These are phyloP conservation scores for Cephus nigrinus DNA, from an alignment of 2,888 invertebrate species.

Conservation along the genomic window DNA sequence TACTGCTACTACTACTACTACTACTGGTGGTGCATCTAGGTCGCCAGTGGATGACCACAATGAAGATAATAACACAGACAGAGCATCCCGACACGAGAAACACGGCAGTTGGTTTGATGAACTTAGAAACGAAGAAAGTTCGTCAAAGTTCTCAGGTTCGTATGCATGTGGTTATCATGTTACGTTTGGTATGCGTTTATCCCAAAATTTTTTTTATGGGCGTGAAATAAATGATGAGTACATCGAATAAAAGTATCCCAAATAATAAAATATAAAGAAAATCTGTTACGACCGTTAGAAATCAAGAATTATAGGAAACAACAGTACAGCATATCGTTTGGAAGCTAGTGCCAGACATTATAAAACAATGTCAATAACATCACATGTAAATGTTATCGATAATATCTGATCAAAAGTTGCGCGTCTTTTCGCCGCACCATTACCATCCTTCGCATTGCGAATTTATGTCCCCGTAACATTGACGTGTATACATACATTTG, in stretches of 20 bases:
- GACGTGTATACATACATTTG: background rate
- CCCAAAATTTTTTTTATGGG: background rate
- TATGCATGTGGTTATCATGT: background rate
- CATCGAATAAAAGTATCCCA: background rate
- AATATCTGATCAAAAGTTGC: background rate
- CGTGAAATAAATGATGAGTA: background rate
- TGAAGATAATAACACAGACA: background rate
- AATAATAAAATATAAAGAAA: background rate
- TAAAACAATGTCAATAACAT: background rate
- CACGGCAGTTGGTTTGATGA: background rate
- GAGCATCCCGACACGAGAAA: background rate
- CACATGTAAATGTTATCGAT: background rate
- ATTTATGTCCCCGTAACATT: background rate
- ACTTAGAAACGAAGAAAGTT: background rate
- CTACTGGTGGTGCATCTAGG: background rate
- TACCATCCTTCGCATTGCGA: background rate
- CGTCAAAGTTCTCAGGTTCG: constrained; percentile 1
- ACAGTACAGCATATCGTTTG: background rate
- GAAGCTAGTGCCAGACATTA: background rate
- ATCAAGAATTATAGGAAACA: background rate
- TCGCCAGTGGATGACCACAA: background rate
- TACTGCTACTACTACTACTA: background rate
- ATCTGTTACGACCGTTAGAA: background rate
- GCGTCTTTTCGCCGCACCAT: background rate
- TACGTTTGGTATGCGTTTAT: background rate